Conservation (phyloP, 2,113 vertebrate genomes). For the Leucopternis melanops region DNA sequence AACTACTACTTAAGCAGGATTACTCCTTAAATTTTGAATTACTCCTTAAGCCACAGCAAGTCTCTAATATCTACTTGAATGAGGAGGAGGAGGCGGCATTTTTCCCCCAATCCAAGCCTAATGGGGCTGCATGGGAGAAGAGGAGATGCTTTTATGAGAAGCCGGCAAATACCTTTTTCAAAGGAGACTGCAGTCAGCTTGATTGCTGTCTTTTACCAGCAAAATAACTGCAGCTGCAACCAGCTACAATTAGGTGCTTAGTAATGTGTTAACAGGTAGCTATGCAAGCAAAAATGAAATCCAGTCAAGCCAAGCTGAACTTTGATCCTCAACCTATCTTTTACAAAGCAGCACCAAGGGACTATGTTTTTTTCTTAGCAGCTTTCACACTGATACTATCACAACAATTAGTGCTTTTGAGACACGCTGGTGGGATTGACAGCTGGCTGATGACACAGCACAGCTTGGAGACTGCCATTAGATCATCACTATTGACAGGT, state of each 20-base stretch:
- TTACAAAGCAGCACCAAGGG: constrained; percentile 12
- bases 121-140: neutral
- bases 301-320: constrained; percentile 25
- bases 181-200: neutral
- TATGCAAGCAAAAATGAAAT: neutral
- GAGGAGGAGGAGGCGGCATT: neutral
- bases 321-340: constrained; percentile 24
- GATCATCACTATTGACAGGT: constrained; percentile 58
- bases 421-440: constrained; percentile 26
- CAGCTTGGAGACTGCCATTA: constrained; percentile 47
- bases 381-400: constrained; percentile 46
- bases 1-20: neutral
- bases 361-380: constrained; percentile 6
- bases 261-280: constrained; percentile 26
- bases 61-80: neutral
- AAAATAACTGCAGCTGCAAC: constrained; percentile 12
- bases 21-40: neutral
- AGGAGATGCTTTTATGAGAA: neutral
- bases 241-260: neutral
- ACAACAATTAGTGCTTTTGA: constrained; percentile 52
- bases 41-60: neutral
- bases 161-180: neutral
- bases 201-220: neutral
- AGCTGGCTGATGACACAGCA: constrained; percentile 56
- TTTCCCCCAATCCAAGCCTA: neutral